These are phyloP conservation scores for Chouioia cunea DNA, from an alignment of 2,888 invertebrate genomes.

Conservation along the genomic window DNA sequence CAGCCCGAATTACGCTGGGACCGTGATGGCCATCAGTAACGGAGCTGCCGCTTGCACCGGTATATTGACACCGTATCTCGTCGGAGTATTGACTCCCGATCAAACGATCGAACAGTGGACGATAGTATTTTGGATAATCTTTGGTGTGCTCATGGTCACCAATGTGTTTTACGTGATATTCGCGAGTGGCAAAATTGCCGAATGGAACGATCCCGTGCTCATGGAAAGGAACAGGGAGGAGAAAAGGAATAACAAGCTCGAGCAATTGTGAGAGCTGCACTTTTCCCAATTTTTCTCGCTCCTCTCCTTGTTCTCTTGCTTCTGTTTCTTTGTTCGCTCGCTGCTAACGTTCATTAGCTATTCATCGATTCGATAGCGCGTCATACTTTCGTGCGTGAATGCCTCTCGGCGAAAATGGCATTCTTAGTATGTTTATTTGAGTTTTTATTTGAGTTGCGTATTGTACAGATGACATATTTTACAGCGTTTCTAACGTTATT, in stretches of 20 bases:
- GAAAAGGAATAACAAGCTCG: slow-evolving; percentile 27
- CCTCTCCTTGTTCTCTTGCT: too few species aligned
- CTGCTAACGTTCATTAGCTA: slow-evolving; percentile 1
- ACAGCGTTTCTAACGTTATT: too few species aligned
- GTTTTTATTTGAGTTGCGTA: background rate
- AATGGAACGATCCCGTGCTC: slow-evolving; percentile 78
- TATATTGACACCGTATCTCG: slow-evolving; percentile 78
- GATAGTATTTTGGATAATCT: slow-evolving; percentile 84
- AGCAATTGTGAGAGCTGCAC: background rate
- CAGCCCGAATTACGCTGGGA: slow-evolving; percentile 70
- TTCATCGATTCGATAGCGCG: background rate
- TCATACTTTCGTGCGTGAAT: background rate
- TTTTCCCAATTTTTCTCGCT: background rate
- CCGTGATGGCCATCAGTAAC: slow-evolving; percentile 69
- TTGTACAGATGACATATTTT: too few species aligned
- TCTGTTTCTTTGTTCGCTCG: background rate
- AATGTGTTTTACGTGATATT: slow-evolving; percentile 78
- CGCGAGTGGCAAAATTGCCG: slow-evolving; percentile 81
- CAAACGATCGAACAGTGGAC: slow-evolving; percentile 76
- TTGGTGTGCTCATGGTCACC: slow-evolving; percentile 76
- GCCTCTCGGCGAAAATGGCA: background rate
- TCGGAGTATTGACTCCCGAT: slow-evolving; percentile 73
- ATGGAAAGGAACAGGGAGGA: slow-evolving; percentile 52
- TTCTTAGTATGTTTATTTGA: slow-evolving; percentile 2
- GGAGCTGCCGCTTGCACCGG: slow-evolving; percentile 81